Conservation (phyloP, 1,140 invertebrate species). For the Drosophila miranda region DNA sequence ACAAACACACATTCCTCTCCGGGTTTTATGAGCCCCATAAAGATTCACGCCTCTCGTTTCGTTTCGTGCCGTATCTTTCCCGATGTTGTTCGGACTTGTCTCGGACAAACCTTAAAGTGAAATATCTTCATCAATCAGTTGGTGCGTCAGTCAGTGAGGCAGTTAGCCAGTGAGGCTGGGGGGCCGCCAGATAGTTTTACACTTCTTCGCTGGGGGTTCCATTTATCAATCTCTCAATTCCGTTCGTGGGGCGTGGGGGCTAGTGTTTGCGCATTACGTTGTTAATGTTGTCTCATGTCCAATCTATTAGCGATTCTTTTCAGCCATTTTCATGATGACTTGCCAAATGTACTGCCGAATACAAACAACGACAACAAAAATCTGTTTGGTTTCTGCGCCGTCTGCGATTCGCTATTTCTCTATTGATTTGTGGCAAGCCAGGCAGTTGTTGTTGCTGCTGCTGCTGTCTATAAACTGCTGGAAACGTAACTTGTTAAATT, state of each 20-base stretch:
- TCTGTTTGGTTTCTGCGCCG: constrained; percentile 7
- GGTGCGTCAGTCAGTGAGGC: constrained; percentile 17
- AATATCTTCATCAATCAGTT: constrained; percentile 62
- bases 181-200: constrained; percentile 17
- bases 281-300: constrained; percentile 53
- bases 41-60: constrained; percentile 25
- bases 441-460: too few relatives aligned
- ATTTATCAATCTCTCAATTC: constrained; percentile 63
- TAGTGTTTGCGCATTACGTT: constrained; percentile 46
- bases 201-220: constrained; percentile 26
- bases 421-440: background rate
- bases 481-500: constrained; percentile 61
- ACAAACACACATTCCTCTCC: constrained; percentile 9
- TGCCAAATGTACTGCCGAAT: constrained; percentile 35
- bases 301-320: constrained; percentile 66
- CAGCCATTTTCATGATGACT: constrained; percentile 58
- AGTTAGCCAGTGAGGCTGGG: constrained; percentile 3
- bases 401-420: constrained; percentile 38
- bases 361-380: constrained; percentile 12
- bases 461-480: constrained; percentile 19
- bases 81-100: background rate
- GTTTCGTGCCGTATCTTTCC: too few relatives aligned
- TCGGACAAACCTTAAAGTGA: constrained; percentile 12
- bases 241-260: constrained; percentile 24
- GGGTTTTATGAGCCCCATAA: constrained; percentile 39